Base-by-base conservation (phyloP, 1,140 invertebrate genomes). In the Achatina immaculata region DNA sequence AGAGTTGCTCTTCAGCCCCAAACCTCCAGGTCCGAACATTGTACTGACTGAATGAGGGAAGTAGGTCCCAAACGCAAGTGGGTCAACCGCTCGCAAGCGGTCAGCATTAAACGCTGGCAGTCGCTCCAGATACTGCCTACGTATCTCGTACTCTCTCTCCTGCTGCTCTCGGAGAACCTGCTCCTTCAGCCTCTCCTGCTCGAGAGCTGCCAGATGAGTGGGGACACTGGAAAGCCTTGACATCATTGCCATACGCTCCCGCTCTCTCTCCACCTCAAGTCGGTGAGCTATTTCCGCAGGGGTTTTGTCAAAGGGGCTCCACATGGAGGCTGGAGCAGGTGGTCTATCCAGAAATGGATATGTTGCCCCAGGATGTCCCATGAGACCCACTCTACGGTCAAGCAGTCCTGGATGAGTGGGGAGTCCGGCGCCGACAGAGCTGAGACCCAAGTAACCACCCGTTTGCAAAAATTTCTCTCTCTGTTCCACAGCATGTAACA, bases 261-360 rank as follows among this genome's bases (percentile, higher is more conserved):
- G 66, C 58, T 85, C 85, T 72, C 85, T 79, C 66, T 88, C 88
- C 75, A 85, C 38, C 43, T 86, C 86, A 3, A 89, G 34, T 28
- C 85, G 82, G 16, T 86, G 85, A 45, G 81, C 83, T 21, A 84
- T 80, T 40, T 84, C 83, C 28, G 79, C 76, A 38, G 81, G 76
- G 28, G 82, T 71, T 69, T 86, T 87, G 28, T 88, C 87, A 83
- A 88, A 86, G 31, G 84, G 85, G 51, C 83, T 86, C 86, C 86
- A 88, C 80, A 88, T 66, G 21, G 81, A 77, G 11, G 80, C 28
- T 16, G 83, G 83, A 28, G 77, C 83, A 19, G 85, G 83, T 21
- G 85, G 81, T 62, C 80, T 43, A 55, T 81, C 78, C 78, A 86
- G 58, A 36, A 76, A 84, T 79, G 83, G 77, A 48, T 83, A 82